Conservation (phyloP, 2,888 invertebrate species). For the Limnephilus lunatus region DNA sequence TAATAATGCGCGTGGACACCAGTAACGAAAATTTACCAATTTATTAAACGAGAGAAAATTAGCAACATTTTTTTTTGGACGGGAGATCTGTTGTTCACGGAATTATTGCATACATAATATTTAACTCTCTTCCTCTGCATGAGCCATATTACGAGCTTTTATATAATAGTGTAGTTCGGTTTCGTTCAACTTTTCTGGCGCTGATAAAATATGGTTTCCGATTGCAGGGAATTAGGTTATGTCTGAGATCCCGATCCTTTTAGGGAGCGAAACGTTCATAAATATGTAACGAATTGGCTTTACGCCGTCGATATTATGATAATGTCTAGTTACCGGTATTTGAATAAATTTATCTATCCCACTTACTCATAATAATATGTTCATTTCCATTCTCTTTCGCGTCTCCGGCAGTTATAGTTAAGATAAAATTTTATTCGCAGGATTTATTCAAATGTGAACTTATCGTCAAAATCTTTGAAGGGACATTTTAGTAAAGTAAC, state of each 20-base stretch:
- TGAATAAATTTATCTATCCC: background rate
- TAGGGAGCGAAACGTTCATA: background rate
- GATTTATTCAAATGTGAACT: background rate
- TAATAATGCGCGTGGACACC: no score
- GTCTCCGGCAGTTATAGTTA: background rate
- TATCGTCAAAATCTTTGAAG: background rate
- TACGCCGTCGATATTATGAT: background rate
- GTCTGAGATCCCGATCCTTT: background rate
- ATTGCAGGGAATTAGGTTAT: constrained; percentile 32
- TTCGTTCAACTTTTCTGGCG: background rate
- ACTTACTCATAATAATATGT: background rate
- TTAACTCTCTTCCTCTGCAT: background rate
- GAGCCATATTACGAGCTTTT: background rate
- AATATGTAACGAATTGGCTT: constrained; percentile 10
- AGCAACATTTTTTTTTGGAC: no score
- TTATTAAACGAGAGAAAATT: no score
- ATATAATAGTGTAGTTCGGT: background rate
- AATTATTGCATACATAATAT: background rate
- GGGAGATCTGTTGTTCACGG: no score
- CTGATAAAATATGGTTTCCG: constrained; percentile 31
- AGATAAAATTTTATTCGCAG: background rate
- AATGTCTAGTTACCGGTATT: background rate
- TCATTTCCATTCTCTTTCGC: background rate
- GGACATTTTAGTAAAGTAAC: background rate
- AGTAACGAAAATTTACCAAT: no score